Conservation (phyloP, 2,113 vertebrate genomes). For the Rousettus leschenaultii region DNA sequence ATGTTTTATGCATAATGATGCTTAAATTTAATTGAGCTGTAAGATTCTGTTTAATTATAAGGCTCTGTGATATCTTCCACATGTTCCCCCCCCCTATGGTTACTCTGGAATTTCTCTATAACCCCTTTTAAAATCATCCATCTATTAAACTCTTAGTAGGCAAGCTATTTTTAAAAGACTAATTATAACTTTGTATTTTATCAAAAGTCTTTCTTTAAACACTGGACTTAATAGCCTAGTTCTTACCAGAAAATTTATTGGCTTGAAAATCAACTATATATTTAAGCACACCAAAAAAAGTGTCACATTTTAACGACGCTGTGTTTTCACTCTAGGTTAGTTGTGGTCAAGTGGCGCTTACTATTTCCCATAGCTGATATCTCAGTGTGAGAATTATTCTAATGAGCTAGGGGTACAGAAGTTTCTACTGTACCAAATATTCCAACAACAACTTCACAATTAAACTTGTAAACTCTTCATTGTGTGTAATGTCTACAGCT, state of each 20-base stretch:
- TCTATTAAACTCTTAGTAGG: conserved; percentile 76
- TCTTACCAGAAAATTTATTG: neutral
- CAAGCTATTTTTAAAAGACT: conserved; percentile 76
- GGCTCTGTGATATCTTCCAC: conserved; percentile 79
- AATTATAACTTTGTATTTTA: conserved; percentile 73
- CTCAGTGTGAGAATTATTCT: neutral
- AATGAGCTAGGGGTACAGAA: neutral
- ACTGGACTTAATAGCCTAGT: conserved; percentile 39
- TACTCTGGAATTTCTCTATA: conserved; percentile 78
- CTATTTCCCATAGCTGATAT: neutral
- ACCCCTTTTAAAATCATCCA: conserved; percentile 77
- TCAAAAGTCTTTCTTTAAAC: conserved; percentile 41
- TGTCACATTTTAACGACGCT: neutral
- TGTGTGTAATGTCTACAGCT: neutral
- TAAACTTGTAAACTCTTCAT: neutral
- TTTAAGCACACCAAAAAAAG: conserved; percentile 3
- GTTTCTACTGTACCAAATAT: neutral
- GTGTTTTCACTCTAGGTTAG: neutral
- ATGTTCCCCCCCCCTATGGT: conserved; percentile 77
- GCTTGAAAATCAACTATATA: conserved; percentile 54
- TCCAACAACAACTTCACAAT: neutral
- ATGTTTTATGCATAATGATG: conserved; percentile 84
- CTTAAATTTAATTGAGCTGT: conserved; percentile 84
- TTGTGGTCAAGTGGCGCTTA: neutral
- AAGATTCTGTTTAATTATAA: conserved; percentile 86